Evolutionary conservation across 2,888 invertebrate genomes (phyloP).

Genomic region (Eulithis prunata): DNA sequence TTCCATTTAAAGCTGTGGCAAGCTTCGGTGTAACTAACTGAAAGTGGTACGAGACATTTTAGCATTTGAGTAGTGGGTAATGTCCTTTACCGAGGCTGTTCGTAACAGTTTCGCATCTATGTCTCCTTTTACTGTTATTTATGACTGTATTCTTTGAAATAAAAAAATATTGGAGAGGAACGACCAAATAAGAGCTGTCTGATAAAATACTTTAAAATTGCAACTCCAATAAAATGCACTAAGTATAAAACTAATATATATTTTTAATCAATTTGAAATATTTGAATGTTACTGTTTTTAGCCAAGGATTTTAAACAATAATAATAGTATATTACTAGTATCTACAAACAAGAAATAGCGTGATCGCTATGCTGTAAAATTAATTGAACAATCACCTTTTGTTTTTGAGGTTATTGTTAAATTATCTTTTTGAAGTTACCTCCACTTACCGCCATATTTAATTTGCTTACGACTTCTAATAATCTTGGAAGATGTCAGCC

Average conservation of each 20-base stretch:
- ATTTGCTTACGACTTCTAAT: neutral
- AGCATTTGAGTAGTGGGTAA: conserved; percentile 29
- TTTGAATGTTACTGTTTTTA: conserved; percentile 9
- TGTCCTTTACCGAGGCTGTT: conserved; percentile 30
- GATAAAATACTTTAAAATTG: too few species aligned
- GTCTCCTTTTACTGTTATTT: conserved; percentile 15
- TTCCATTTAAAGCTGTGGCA: conserved; percentile 3
- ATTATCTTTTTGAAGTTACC: conserved; percentile 1
- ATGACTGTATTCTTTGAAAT: neutral
- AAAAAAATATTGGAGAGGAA: too few species aligned
- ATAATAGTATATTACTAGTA: neutral
- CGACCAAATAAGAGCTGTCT: too few species aligned
- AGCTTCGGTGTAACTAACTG: conserved; percentile 11
- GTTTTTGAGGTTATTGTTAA: conserved; percentile 8
- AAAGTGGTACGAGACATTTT: conserved; percentile 25
- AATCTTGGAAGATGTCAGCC: too few species aligned
- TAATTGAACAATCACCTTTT: conserved; percentile 11
- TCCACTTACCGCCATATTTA: neutral
- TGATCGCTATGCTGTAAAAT: conserved; percentile 3
- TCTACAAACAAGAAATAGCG: neutral
- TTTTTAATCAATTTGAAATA: neutral
- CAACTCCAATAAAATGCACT: neutral
- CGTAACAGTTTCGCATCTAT: conserved; percentile 13
- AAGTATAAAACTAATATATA: neutral
- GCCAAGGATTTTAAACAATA: conserved; percentile 8